Percentiles rank a stretch among this genome's conserved stretches.
Conservation (phyloP, 2,113 vertebrate species). For the Myotis brandtii region DNA sequence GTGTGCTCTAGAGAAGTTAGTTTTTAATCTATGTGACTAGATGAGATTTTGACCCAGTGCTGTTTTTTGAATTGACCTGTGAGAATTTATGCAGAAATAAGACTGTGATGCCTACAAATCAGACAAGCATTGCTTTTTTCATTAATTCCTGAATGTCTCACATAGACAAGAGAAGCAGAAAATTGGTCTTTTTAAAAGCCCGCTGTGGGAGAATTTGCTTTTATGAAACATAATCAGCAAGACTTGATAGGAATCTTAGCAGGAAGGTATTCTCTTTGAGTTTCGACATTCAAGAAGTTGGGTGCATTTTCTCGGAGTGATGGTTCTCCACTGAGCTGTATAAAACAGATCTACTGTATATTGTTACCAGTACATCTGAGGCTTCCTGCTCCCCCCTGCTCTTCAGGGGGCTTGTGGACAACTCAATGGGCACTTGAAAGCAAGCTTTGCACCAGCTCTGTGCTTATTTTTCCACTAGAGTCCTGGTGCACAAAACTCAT, state of each 20-base stretch:
- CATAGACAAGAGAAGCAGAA: constrained; percentile 86
- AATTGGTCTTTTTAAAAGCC: constrained; percentile 87
- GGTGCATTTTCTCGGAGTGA: constrained; percentile 88
- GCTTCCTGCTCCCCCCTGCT: constrained; percentile 64
- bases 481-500: too few species aligned
- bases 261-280: constrained; percentile 87
- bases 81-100: constrained; percentile 93
- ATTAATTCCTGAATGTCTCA: constrained; percentile 92
- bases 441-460: constrained; percentile 35
- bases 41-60: constrained; percentile 95
- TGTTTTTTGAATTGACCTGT: constrained; percentile 89
- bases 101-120: constrained; percentile 84
- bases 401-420: constrained; percentile 68
- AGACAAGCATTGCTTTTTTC: constrained; percentile 89
- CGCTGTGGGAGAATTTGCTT: constrained; percentile 89
- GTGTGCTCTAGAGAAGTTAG: constrained; percentile 92
- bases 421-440: constrained; percentile 67
- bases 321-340: constrained; percentile 91
- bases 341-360: constrained; percentile 88
- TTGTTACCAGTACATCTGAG: constrained; percentile 88
- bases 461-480: constrained; percentile 13
- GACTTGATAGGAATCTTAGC: constrained; percentile 86
- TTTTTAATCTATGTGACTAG: constrained; percentile 96
- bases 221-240: constrained; percentile 91
- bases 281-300: constrained; percentile 80